Percentiles rank a stretch among this genome's conserved stretches.
phyloP scores from a whole-genome alignment of 2,888 invertebrate species.

The Parnassius glacialis region DNA sequence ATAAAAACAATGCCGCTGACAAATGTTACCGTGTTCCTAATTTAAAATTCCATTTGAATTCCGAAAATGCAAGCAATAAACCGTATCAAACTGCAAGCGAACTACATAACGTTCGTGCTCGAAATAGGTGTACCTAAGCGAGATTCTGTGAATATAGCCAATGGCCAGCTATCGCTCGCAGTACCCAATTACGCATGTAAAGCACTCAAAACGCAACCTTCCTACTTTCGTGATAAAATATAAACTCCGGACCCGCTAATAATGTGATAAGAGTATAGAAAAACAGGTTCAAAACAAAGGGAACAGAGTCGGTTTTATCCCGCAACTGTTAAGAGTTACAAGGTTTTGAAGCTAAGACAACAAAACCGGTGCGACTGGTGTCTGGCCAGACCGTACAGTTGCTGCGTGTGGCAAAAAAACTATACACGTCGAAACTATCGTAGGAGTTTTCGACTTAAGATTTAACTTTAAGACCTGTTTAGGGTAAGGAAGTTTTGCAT shows the following conservation, averaged over 20 bases:
- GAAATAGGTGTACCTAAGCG: slow-evolving; percentile 42
- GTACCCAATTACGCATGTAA: slow-evolving; percentile 27
- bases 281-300: background rate
- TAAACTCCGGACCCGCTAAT: slow-evolving; percentile 32
- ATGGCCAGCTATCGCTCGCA: slow-evolving; percentile 48
- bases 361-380: slow-evolving; percentile 68
- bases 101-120: slow-evolving; percentile 43
- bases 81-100: slow-evolving; percentile 27
- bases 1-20: slow-evolving; percentile 5
- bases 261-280: background rate
- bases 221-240: slow-evolving; percentile 30
- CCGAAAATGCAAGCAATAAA: slow-evolving; percentile 29
- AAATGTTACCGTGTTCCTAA: slow-evolving; percentile 11
- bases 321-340: slow-evolving; percentile 25
- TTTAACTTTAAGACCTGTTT: slow-evolving; percentile 27
- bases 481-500: too few species aligned
- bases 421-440: slow-evolving; percentile 48
- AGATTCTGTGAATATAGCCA: slow-evolving; percentile 46
- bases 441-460: slow-evolving; percentile 39
- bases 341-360: slow-evolving; percentile 33
- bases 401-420: slow-evolving; percentile 63
- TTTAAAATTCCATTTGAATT: slow-evolving; percentile 29
- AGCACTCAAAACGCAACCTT: slow-evolving; percentile 40
- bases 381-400: slow-evolving; percentile 53
- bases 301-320: slow-evolving; percentile 33